A percentile compares a stretch with the other conserved stretches of the same genome.
Conservation (phyloP, 2,888 invertebrate species). For the Pristionchus exspectatus region DNA sequence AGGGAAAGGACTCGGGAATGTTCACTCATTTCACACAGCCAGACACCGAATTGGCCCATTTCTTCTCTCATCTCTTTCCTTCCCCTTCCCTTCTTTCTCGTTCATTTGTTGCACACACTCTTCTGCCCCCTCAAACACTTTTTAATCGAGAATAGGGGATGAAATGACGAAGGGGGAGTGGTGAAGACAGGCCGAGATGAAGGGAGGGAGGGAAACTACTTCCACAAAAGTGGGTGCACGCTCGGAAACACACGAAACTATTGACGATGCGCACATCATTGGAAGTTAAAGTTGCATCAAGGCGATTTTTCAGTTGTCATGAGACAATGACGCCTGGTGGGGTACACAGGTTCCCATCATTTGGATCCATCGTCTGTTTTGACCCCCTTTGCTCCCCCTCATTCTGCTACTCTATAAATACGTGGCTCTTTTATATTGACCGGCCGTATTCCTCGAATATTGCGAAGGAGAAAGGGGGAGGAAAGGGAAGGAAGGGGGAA, state of each 20-base stretch:
- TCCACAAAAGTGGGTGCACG: neutral
- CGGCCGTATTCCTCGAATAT: neutral
- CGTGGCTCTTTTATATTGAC: conserved; percentile 19
- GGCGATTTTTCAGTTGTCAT: too few species aligned
- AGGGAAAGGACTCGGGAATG: neutral
- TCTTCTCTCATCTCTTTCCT: conserved; percentile 4
- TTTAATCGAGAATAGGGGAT: conserved; percentile 14
- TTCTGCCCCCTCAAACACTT: conserved; percentile 8
- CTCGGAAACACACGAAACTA: neutral
- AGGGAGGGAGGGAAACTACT: neutral
- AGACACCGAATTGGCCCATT: conserved; percentile 21
- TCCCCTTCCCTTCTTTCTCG: neutral
- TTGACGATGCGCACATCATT: neutral
- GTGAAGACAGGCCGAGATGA: neutral
- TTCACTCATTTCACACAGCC: neutral
- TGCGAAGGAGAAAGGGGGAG: neutral
- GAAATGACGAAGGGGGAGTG: neutral
- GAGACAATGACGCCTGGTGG: too few species aligned
- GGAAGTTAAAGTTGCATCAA: too few species aligned
- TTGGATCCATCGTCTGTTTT: neutral
- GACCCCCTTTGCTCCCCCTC: neutral
- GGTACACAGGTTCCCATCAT: too few species aligned
- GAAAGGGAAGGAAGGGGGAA: neutral
- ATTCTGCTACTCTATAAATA: neutral
- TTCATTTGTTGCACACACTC: conserved; percentile 27